Percentiles rank a stretch among this genome's conserved stretches.
These are phyloP conservation scores for Keiferia lycopersicella DNA, from an alignment of 2,888 invertebrate species.

Conservation along the genomic window DNA sequence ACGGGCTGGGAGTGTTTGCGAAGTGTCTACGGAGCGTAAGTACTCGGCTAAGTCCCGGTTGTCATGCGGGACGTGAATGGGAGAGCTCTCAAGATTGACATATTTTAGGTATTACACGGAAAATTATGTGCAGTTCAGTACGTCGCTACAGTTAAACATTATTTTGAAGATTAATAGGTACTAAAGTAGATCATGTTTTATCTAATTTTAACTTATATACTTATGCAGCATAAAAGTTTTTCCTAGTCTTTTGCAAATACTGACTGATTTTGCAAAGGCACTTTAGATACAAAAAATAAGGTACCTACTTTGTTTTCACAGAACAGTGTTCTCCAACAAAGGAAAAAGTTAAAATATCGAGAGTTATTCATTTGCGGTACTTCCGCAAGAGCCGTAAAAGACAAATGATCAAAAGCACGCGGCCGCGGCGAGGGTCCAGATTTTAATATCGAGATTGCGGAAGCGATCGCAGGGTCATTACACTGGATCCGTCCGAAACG, in stretches of 20 bases:
- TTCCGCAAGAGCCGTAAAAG: slow-evolving; percentile 60
- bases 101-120: not conserved
- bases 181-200: too few relatives aligned
- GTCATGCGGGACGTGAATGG: slow-evolving; percentile 8
- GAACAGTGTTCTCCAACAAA: not conserved
- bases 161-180: too few relatives aligned
- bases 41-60: slow-evolving; percentile 7
- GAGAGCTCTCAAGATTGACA: not conserved
- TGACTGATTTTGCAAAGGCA: not conserved
- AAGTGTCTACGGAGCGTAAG: slow-evolving; percentile 16
- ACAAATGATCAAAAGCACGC: slow-evolving; percentile 61
- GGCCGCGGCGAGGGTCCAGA: slow-evolving; percentile 45
- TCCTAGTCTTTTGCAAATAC: too few relatives aligned
- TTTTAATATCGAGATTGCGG: slow-evolving; percentile 56
- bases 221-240: too few relatives aligned
- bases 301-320: slow-evolving; percentile 1
- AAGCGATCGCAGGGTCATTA: slow-evolving; percentile 50
- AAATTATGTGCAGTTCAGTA: not conserved
- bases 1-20: slow-evolving; percentile 8
- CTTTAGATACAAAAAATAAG: not conserved
- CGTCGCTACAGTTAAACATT: too few relatives aligned
- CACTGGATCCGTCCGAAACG: slow-evolving; percentile 47
- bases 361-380: slow-evolving; percentile 56
- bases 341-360: slow-evolving; percentile 45
- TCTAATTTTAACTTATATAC: too few relatives aligned